Conservation (phyloP, 2,888 invertebrate species). For the Dascillus cervinus region DNA sequence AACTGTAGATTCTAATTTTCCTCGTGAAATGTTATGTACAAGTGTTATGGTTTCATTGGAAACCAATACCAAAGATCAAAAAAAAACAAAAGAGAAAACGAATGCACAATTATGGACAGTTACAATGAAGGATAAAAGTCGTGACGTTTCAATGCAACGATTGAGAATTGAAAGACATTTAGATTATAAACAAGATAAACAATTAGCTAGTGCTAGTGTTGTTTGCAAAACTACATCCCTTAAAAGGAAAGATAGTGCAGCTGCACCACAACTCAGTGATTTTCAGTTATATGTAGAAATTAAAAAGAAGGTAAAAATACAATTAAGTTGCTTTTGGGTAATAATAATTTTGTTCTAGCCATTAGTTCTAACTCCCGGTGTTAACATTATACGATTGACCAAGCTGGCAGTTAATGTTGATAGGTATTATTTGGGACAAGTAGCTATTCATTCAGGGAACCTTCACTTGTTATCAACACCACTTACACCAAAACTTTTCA, state of each 20-base stretch:
- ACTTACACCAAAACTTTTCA: slow-evolving; percentile 46
- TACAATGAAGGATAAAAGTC: slow-evolving; percentile 51
- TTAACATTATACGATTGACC: slow-evolving; percentile 55
- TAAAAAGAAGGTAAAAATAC: slow-evolving; percentile 28
- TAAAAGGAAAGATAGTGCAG: slow-evolving; percentile 62
- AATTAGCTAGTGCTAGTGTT: slow-evolving; percentile 65
- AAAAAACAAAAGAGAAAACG: slow-evolving; percentile 26
- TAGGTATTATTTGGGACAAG: slow-evolving; percentile 62
- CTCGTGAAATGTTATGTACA: slow-evolving; percentile 58
- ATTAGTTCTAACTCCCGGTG: slow-evolving; percentile 49
- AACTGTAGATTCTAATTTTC: slow-evolving; percentile 52
- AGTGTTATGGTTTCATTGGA: slow-evolving; percentile 52
- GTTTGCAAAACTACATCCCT: slow-evolving; percentile 57
- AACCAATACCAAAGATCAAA: slow-evolving; percentile 26
- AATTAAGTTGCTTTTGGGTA: neutral
- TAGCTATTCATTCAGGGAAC: slow-evolving; percentile 57
- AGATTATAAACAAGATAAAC: slow-evolving; percentile 76
- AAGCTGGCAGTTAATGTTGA: slow-evolving; percentile 59
- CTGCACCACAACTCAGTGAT: slow-evolving; percentile 27
- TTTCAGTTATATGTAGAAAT: slow-evolving; percentile 29
- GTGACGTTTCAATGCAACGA: slow-evolving; percentile 51
- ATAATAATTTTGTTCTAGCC: slow-evolving; percentile 29
- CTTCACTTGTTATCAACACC: slow-evolving; percentile 65
- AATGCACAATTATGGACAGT: slow-evolving; percentile 45
- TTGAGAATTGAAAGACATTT: slow-evolving; percentile 62